Evolutionary conservation across 2,888 invertebrate species (phyloP).

Genomic region (Diarsia brunnea): DNA sequence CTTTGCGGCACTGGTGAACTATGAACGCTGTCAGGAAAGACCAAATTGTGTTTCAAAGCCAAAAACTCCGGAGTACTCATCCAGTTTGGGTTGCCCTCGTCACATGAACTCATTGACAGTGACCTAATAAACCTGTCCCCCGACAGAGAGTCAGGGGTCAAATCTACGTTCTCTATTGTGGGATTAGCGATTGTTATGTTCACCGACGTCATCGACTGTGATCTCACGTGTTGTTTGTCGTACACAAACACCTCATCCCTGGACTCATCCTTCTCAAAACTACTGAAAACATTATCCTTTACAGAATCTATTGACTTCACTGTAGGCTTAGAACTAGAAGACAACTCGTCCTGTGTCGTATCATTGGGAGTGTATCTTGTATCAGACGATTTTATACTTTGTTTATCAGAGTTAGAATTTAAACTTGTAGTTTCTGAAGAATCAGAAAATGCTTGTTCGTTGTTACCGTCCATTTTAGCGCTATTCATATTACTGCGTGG

Average conservation of each 20-base stretch:
- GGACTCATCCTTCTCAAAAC: conserved; percentile 84
- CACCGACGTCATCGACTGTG: conserved; percentile 92
- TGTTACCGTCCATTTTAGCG: conserved; percentile 80
- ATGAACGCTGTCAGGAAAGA: conserved; percentile 95
- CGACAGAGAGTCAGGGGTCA: conserved; percentile 92
- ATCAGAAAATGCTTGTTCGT: conserved; percentile 88
- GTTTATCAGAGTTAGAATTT: conserved; percentile 89
- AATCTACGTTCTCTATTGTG: conserved; percentile 93
- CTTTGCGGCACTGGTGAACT: conserved; percentile 94
- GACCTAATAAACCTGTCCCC: conserved; percentile 91
- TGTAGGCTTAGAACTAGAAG: conserved; percentile 84
- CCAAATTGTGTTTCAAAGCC: conserved; percentile 95
- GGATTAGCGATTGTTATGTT: conserved; percentile 94
- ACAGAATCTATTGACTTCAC: conserved; percentile 83
- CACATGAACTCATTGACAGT: conserved; percentile 92
- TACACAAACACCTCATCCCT: conserved; percentile 84
- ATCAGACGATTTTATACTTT: conserved; percentile 87
- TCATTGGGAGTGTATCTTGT: conserved; percentile 85
- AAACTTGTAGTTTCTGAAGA: conserved; percentile 89
- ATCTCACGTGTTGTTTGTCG: conserved; percentile 87
- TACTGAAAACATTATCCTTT: conserved; percentile 82
- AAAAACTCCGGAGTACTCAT: conserved; percentile 95
- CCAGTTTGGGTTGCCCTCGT: conserved; percentile 95
- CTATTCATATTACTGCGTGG: conserved; percentile 69
- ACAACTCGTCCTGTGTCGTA: conserved; percentile 84